Evolutionary conservation across 2,888 invertebrate genomes (phyloP).

Genomic region (Labia minor): DNA sequence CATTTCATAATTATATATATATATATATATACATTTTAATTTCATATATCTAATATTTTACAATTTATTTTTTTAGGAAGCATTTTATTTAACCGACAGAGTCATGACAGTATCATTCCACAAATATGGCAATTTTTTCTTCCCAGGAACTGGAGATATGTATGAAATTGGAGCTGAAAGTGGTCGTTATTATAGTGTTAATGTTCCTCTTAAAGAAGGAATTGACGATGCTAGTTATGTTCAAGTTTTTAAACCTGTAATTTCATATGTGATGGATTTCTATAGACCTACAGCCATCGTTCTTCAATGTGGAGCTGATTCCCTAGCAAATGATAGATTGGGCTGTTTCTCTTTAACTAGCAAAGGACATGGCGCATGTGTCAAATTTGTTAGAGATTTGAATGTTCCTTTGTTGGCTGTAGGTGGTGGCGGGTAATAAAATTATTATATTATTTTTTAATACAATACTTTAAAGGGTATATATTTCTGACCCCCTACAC

Average conservation of each 20-base stretch:
- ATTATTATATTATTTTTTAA: not conserved
- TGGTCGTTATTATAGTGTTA: conserved; percentile 93
- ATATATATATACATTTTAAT: too few relatives aligned
- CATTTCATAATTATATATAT: too few relatives aligned
- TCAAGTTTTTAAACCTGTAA: conserved; percentile 89
- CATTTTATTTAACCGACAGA: conserved; percentile 91
- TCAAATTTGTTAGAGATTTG: conserved; percentile 84
- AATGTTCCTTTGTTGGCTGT: conserved; percentile 87
- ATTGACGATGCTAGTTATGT: conserved; percentile 90
- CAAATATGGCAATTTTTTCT: conserved; percentile 95
- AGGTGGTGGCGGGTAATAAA: conserved; percentile 54
- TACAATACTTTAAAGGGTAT: too few relatives aligned
- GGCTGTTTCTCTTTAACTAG: conserved; percentile 95
- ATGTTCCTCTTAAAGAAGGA: conserved; percentile 95
- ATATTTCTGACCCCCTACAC: too few relatives aligned
- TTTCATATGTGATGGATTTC: conserved; percentile 88
- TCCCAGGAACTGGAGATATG: conserved; percentile 98
- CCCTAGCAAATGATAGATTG: conserved; percentile 84
- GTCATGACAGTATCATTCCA: conserved; percentile 99
- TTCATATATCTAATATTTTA: not conserved
- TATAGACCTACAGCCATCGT: conserved; percentile 96
- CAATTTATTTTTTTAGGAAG: conserved; percentile 51
- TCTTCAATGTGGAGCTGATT: conserved; percentile 96
- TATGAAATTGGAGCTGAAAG: conserved; percentile 94
- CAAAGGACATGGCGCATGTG: conserved; percentile 94